Percentiles rank a stretch among this genome's conserved stretches.
These are phyloP conservation scores for Diadema setosum DNA, from an alignment of 35 echinoderm and acorn worm species.

Conservation along the genomic window DNA sequence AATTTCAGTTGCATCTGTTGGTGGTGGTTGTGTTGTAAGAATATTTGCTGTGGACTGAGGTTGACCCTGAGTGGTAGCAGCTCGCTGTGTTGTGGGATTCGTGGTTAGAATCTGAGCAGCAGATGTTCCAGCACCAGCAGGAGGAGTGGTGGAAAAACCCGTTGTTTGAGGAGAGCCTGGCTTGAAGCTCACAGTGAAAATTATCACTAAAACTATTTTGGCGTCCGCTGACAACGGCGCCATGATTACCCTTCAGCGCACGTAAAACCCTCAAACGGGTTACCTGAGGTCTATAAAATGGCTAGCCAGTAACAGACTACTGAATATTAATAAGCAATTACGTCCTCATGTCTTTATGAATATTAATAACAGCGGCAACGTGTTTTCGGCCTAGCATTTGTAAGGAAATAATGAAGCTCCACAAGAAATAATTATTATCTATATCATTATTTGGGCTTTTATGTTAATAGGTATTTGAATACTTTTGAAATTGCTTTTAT, in stretches of 20 bases:
- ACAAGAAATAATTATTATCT: no score
- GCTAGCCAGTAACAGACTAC: no score
- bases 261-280: no score
- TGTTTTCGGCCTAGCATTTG: no score
- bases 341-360: background rate
- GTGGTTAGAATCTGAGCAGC: background rate
- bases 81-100: background rate
- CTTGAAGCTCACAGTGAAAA: background rate
- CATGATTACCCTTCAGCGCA: no score
- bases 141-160: background rate
- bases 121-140: background rate
- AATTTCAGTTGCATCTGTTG: background rate
- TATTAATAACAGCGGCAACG: background rate
- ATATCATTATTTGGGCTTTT: no score
- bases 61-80: background rate
- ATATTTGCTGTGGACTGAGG: background rate
- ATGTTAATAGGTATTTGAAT: no score
- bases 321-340: no score
- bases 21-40: background rate
- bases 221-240: background rate
- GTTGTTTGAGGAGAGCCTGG: background rate
- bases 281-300: no score
- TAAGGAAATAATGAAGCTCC: no score
- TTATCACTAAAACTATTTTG: background rate
- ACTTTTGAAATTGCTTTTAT: no score